phyloP scores from a whole-genome alignment of 2,113 vertebrate species.

The Dicentrarchus labrax region DNA sequence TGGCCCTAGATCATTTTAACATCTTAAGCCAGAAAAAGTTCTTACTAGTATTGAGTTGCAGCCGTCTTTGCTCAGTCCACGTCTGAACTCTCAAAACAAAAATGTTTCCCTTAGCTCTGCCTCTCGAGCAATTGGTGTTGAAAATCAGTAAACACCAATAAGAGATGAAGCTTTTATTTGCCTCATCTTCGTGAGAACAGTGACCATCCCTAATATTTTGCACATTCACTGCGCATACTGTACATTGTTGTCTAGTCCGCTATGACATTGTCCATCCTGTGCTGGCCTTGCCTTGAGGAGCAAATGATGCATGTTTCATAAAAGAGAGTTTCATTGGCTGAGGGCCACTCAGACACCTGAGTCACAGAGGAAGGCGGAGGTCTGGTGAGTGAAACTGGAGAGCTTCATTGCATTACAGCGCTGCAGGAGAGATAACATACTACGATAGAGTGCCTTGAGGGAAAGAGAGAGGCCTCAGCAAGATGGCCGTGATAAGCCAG shows the following conservation, averaged over 20 bases:
- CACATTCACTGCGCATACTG: constrained; percentile 27
- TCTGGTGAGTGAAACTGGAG: constrained; percentile 74
- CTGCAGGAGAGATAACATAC: constrained; percentile 64
- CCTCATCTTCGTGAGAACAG: not conserved
- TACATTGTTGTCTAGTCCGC: constrained; percentile 13
- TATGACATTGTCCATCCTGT: constrained; percentile 36
- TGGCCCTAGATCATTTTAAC: constrained; percentile 23
- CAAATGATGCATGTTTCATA: constrained; percentile 36
- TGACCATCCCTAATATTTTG: constrained; percentile 21
- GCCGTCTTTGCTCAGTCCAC: not conserved
- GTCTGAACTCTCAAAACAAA: not conserved
- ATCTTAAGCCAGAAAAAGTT: not conserved
- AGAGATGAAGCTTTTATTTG: not conserved
- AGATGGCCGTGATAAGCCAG: constrained; percentile 67
- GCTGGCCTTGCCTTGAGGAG: constrained; percentile 36
- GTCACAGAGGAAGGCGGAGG: constrained; percentile 65
- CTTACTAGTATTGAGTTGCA: not conserved
- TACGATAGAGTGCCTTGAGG: constrained; percentile 47
- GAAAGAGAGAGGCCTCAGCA: constrained; percentile 68
- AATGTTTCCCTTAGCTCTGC: not conserved
- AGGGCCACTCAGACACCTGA: constrained; percentile 75
- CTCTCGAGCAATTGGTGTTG: not conserved
- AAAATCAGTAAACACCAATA: not conserved
- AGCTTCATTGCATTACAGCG: constrained; percentile 66
- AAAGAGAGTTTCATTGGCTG: constrained; percentile 56